Evolutionary conservation across 1,140 invertebrate genomes (phyloP), one percentile per base, ranked within the genome.

Genomic region (Sinella curviseta): DNA sequence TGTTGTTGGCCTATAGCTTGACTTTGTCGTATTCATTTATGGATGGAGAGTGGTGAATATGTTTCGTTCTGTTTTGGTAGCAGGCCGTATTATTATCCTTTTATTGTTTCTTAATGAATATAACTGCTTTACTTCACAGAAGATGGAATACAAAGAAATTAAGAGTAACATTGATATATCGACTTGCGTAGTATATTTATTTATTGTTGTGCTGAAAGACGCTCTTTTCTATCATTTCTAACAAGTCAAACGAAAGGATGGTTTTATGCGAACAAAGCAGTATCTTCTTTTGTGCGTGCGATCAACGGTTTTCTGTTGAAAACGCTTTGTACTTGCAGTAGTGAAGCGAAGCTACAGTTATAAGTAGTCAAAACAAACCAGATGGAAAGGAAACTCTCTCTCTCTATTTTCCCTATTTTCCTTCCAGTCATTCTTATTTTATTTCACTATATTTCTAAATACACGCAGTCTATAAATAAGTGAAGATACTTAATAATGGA

Each of bases 51-150:
- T n/a, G n/a, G n/a, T n/a, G n/a, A n/a, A n/a, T n/a, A n/a, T n/a
- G n/a, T n/a, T n/a, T 48, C 39, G 8, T 48, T 48, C 39, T 48
- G 39, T 48, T 48, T 48, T 48, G 39, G 39, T 48, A 48, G 39
- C 39, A 48, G 39, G 39, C 39, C 39, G 39, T 48, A 48, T 48
- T 48, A 48, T 60, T 60, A 60, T 26, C 24, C 57, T 60, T 60
- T 60, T 60, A 60, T 60, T 60, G 14, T 60, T 60, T 60, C 57
- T 12, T 60, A 60, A 60, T 60, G 57, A 60, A 26, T 60, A 60
- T 60, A 60, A 48, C 12, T 60, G 57, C 14, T 20, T 48, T 48
- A 12, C 20, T 48, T 60, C 24, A 60, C 57, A 12, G 39, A 8
- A 20, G 20, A 8, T 48, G 39, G 20, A 48, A 48, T 48, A 20